Evolutionary conservation across 2,113 vertebrate genomes (phyloP).

Genomic region (Megaceryle torquata): DNA sequence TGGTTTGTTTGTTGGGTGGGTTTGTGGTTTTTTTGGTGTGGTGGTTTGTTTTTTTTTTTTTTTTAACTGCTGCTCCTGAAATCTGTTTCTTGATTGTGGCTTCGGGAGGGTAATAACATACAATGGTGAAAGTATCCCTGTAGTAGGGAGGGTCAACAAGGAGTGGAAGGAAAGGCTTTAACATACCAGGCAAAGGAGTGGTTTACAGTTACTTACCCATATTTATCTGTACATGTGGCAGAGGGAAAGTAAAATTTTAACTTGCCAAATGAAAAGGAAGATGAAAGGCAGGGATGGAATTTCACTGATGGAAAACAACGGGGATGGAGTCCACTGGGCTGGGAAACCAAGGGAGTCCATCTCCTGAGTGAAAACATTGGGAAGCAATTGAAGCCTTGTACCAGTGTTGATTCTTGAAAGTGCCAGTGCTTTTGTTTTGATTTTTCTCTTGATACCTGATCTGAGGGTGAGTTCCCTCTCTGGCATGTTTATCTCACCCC

Average conservation of each 20-base stretch:
- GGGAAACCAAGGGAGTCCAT: neutral
- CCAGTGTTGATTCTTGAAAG: neutral
- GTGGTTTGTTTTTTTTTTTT: neutral
- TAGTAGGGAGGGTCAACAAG: neutral
- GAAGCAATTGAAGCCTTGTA: neutral
- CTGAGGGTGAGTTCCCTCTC: neutral
- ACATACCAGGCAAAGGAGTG: accelerated
- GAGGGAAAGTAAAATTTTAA: neutral
- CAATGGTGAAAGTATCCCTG: neutral
- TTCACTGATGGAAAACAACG: neutral
- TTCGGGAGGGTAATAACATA: neutral
- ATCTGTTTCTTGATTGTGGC: neutral
- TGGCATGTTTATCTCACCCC: accelerated
- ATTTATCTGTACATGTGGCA: neutral
- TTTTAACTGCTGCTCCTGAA: neutral
- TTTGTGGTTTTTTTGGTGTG: too few relatives aligned
- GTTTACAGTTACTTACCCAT: neutral
- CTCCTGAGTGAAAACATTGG: neutral
- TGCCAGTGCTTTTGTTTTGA: neutral
- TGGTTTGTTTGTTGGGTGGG: neutral
- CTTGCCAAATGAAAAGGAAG: neutral
- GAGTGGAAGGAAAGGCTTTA: neutral
- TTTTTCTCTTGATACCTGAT: neutral
- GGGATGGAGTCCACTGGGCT: neutral
- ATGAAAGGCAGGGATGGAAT: conserved; percentile 1